Conservation (phyloP, 2,888 invertebrate species). For the Hypselothyrea guttata region DNA sequence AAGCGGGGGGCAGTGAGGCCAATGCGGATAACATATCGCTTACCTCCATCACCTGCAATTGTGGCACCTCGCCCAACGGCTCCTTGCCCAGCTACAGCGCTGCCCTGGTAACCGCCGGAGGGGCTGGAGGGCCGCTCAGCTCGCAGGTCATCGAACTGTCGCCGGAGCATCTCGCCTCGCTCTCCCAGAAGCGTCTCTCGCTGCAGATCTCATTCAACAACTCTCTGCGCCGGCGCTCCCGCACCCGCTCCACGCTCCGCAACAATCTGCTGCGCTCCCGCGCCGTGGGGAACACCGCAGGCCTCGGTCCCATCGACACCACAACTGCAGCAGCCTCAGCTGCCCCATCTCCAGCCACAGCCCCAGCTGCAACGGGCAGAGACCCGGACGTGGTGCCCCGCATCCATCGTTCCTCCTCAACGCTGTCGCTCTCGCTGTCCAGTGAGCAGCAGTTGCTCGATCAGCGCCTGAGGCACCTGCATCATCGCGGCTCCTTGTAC, state of each 20-base stretch:
- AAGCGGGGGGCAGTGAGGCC: slow-evolving; percentile 11
- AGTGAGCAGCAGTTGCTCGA: slow-evolving; percentile 71
- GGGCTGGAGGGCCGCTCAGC: slow-evolving; percentile 25
- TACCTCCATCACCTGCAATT: slow-evolving; percentile 74
- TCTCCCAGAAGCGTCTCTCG: slow-evolving; percentile 81
- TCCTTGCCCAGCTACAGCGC: slow-evolving; percentile 61
- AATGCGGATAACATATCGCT: slow-evolving; percentile 71
- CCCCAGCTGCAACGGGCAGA: slow-evolving; percentile 1
- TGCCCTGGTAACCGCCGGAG: slow-evolving; percentile 38
- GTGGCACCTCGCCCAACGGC: slow-evolving; percentile 49
- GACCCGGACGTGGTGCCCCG: slow-evolving; percentile 54
- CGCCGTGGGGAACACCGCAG: slow-evolving; percentile 59
- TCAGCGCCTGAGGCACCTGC: slow-evolving; percentile 72
- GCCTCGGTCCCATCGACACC: slow-evolving; percentile 47
- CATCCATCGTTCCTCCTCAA: slow-evolving; percentile 78
- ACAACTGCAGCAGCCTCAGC: slow-evolving; percentile 14
- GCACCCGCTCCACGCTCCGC: slow-evolving; percentile 72
- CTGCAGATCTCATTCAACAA: slow-evolving; percentile 81
- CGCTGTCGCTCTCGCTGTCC: slow-evolving; percentile 67
- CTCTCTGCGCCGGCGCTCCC: slow-evolving; percentile 69
- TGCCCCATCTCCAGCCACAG: neutral
- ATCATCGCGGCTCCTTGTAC: slow-evolving; percentile 80
- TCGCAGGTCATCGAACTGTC: slow-evolving; percentile 80
- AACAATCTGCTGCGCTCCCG: slow-evolving; percentile 79
- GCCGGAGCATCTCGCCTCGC: slow-evolving; percentile 80